Percentiles rank a stretch among this genome's conserved stretches.
Evolutionary conservation across 2,888 invertebrate species (phyloP).

Genomic region (Gibbula magus): DNA sequence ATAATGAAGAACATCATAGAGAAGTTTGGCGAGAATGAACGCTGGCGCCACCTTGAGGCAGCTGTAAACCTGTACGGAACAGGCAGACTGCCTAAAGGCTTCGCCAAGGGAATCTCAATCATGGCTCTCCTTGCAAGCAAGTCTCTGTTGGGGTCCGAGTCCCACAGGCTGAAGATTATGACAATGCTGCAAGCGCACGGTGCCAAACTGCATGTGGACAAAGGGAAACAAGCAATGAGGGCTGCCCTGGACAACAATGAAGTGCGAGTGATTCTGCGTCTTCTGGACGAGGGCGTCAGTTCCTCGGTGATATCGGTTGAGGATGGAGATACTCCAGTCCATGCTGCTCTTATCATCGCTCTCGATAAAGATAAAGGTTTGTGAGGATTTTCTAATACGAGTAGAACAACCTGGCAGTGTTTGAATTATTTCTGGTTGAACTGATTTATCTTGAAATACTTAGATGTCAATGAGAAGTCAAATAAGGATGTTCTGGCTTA

Average conservation of each 20-base stretch:
- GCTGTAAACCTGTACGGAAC: slow-evolving; percentile 44
- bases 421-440: not conserved
- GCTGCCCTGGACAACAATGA: slow-evolving; percentile 25
- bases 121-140: slow-evolving; percentile 28
- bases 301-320: slow-evolving; percentile 45
- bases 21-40: slow-evolving; percentile 41
- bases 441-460: no score
- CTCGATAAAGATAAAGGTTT: slow-evolving; percentile 60
- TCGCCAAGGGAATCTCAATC: slow-evolving; percentile 35
- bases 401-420: not conserved
- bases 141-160: slow-evolving; percentile 23
- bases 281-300: slow-evolving; percentile 53
- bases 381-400: not conserved
- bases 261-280: slow-evolving; percentile 43
- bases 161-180: slow-evolving; percentile 33
- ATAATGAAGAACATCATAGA: slow-evolving; percentile 42
- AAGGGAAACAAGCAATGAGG: slow-evolving; percentile 22
- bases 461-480: no score
- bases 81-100: slow-evolving; percentile 35
- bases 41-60: slow-evolving; percentile 54
- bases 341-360: slow-evolving; percentile 58
- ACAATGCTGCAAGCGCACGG: slow-evolving; percentile 30
- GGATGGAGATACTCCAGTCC: slow-evolving; percentile 62
- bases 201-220: slow-evolving; percentile 11
- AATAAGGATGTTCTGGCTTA: no score